Evolutionary conservation across 2,113 vertebrate species (phyloP), one percentile per base, ranked within the genome.

Genomic region (Monarcha castaneiventris): DNA sequence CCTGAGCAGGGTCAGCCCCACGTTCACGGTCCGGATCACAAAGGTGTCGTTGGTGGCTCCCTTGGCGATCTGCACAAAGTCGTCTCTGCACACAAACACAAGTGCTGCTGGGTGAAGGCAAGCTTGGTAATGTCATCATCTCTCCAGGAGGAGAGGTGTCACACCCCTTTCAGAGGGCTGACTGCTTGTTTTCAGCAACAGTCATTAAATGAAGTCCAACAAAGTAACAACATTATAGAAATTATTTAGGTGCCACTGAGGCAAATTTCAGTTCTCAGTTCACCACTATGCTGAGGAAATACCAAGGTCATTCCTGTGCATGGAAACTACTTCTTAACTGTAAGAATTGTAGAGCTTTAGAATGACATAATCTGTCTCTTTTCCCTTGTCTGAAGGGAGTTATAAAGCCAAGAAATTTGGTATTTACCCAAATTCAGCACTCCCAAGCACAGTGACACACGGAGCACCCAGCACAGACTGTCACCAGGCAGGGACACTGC

Each of bases 1-100:
- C 1, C 97, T 97, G 8, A 99, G 98, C 93, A 99, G 98, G 3
- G 99, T 99, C 91, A 99, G 98, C 35, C 99, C 99, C 11, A 98
- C 97, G 6, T 98, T 99, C 91, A 99, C 90, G 0, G 99, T 98
- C 77, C 98, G 97, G 81, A 99, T 80, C 3, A 97, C 63, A 12
- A 98, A 98, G 1, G 98, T 99, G 96, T 98, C 96, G 97, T 99
- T 99, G 68, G 90, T 77, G 11, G 97, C 59, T n/a, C 99, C 99
- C 66, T 97, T 98, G 46, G 98, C 98, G 3, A 99, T 95, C 94
- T 99, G 99, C 63, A 99, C 98, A 8, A 99, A 98, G 95, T 99
- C 99, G 16, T 99, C 99, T 59, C 99, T 99, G 35, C n/a, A 69
- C 56, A 90, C 7, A 90, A 55, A 83, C 77, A 82, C 4, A 69